A percentile compares a stretch with the other conserved stretches of the same genome.
phyloP scores from a whole-genome alignment of 2,797 vertebrate species.

The Rachycentron canadum region DNA sequence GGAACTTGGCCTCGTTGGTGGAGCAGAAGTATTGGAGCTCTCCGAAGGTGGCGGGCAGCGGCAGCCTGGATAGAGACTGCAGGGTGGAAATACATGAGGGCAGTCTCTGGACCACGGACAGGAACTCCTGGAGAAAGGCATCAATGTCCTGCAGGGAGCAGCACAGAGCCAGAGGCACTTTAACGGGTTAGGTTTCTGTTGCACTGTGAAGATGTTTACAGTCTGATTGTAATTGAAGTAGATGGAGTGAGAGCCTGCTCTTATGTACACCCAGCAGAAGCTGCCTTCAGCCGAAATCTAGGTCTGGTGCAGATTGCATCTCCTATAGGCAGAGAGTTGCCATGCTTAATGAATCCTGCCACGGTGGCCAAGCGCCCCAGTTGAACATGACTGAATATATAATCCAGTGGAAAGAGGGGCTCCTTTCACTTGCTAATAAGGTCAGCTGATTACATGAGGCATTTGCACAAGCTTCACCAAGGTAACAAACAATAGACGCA shows the following conservation, averaged over 20 bases:
- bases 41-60: conserved; percentile 56
- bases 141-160: conserved; percentile 79
- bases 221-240: neutral
- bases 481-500: conserved; percentile 75
- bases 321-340: conserved; percentile 14
- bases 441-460: conserved; percentile 67
- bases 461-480: conserved; percentile 74
- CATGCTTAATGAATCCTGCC: conserved; percentile 33
- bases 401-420: conserved; percentile 55
- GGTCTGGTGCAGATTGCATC: neutral
- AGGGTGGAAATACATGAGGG: conserved; percentile 78
- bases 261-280: neutral
- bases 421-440: conserved; percentile 84
- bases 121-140: conserved; percentile 80
- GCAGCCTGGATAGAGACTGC: conserved; percentile 73
- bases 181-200: neutral
- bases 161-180: neutral
- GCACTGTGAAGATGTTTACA: neutral
- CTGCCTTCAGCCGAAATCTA: neutral
- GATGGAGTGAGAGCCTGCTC: neutral
- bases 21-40: conserved; percentile 77
- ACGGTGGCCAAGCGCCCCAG: conserved; percentile 30
- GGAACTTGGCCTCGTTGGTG: conserved; percentile 75
- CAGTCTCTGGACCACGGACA: conserved; percentile 80
- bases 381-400: conserved; percentile 66